Evolutionary conservation across 2,113 vertebrate species (phyloP).

Genomic region (Phalacrocorax carbo): DNA sequence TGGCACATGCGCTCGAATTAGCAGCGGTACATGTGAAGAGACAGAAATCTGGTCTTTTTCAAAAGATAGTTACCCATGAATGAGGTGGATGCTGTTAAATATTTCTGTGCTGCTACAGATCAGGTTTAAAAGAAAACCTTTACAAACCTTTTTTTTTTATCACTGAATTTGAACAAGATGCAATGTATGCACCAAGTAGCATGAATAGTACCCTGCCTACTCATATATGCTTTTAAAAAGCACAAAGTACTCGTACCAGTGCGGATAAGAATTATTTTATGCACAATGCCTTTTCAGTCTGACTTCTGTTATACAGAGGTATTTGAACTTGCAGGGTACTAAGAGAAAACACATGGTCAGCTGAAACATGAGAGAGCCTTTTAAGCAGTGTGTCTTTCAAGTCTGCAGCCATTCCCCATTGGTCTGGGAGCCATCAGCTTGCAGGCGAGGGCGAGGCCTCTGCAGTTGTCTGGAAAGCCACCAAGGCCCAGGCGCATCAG

Average conservation of each 20-base stretch:
- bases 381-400: conserved; percentile 64
- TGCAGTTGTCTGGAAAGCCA: not conserved
- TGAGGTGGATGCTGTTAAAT: conserved; percentile 24
- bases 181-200: not conserved
- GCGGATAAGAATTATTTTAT: conserved; percentile 54
- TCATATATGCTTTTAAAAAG: conserved; percentile 3
- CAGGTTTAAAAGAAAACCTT: conserved; percentile 47
- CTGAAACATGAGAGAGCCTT: conserved; percentile 68
- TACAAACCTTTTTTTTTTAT: not conserved
- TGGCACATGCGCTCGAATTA: not conserved
- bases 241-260: conserved; percentile 2
- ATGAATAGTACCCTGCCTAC: not conserved
- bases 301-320: conserved; percentile 68
- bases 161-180: conserved; percentile 40
- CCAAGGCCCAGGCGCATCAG: accelerated
- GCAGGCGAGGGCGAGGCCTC: not conserved
- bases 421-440: conserved; percentile 34
- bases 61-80: conserved; percentile 44
- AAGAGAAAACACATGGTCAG: conserved; percentile 71
- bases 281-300: conserved; percentile 68
- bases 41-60: conserved; percentile 56
- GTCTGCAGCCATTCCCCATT: conserved; percentile 52
- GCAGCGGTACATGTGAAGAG: not conserved
- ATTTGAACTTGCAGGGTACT: conserved; percentile 66
- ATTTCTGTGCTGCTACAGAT: conserved; percentile 26